Evolutionary conservation across 2,888 invertebrate species (phyloP).

Genomic region (Parnassius apollo): DNA sequence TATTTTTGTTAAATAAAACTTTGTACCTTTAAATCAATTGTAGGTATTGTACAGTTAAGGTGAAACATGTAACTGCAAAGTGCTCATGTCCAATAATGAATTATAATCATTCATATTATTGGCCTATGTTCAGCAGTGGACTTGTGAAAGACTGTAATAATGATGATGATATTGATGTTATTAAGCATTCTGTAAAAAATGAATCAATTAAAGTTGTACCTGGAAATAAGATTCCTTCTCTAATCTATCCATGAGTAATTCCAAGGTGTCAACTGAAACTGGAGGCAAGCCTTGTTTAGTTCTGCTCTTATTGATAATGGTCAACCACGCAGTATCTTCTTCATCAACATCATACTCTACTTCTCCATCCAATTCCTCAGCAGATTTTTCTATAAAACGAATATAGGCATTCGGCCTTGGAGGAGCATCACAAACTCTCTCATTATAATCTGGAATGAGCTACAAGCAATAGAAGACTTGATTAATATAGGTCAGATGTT

Average conservation of each 20-base stretch:
- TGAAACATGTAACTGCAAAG: no score
- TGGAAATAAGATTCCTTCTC: slow-evolving; percentile 99
- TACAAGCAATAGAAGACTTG: slow-evolving; percentile 35
- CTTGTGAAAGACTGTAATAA: no score
- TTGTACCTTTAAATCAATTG: no score
- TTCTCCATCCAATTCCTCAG: slow-evolving; percentile 96
- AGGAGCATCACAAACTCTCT: slow-evolving; percentile 89
- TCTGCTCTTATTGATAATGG: slow-evolving; percentile 92
- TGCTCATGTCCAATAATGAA: no score
- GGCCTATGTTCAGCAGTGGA: no score
- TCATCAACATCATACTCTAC: slow-evolving; percentile 99
- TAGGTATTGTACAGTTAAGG: no score
- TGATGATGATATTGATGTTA: no score
- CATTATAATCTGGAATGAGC: slow-evolving; percentile 87
- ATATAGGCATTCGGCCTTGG: slow-evolving; percentile 94
- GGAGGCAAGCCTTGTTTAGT: slow-evolving; percentile 85
- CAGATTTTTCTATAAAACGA: slow-evolving; percentile 95
- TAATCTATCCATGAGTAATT: slow-evolving; percentile 97
- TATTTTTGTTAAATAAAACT: no score
- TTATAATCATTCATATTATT: no score
- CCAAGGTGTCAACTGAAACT: slow-evolving; percentile 94
- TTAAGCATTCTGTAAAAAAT: no score
- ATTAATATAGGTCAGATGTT: neutral
- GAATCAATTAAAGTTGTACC: slow-evolving; percentile 51
- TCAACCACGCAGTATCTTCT: slow-evolving; percentile 97